Percentiles rank a stretch among this genome's conserved stretches.
Conservation (phyloP, 1,140 invertebrate genomes). For the Amyelois transitella region DNA sequence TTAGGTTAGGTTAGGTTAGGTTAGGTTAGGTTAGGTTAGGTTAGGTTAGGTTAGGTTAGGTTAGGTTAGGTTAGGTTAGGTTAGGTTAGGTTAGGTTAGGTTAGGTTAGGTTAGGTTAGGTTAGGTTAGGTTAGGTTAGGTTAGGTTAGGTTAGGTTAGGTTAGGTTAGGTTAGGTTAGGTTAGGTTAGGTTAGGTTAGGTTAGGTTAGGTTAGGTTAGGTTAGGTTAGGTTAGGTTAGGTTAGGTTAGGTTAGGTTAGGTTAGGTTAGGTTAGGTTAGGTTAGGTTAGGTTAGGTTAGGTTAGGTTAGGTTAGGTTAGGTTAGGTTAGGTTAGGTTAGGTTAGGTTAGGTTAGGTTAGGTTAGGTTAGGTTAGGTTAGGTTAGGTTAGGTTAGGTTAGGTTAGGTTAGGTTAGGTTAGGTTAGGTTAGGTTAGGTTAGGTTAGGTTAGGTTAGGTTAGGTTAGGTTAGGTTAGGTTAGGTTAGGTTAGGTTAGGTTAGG, state of each 20-base stretch:
- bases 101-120: constrained; percentile 31
- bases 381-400: constrained; percentile 24
- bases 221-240: constrained; percentile 30
- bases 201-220: constrained; percentile 51
- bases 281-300: constrained; percentile 19
- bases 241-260: constrained; percentile 35
- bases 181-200: constrained; percentile 51
- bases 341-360: constrained; percentile 1
- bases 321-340: constrained; percentile 1
- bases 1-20: constrained; percentile 28
- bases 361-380: background rate
- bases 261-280: constrained; percentile 39
- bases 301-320: constrained; percentile 1
- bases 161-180: constrained; percentile 30
- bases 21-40: constrained; percentile 27
- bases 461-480: constrained; percentile 24
- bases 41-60: constrained; percentile 23
- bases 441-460: constrained; percentile 22
- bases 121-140: constrained; percentile 25
- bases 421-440: constrained; percentile 25
- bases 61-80: constrained; percentile 27
- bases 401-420: constrained; percentile 26
- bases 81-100: constrained; percentile 29
- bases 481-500: constrained; percentile 31
- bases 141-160: constrained; percentile 28